Conservation (phyloP, 2,797 vertebrate species). For the Meda fulgida region DNA sequence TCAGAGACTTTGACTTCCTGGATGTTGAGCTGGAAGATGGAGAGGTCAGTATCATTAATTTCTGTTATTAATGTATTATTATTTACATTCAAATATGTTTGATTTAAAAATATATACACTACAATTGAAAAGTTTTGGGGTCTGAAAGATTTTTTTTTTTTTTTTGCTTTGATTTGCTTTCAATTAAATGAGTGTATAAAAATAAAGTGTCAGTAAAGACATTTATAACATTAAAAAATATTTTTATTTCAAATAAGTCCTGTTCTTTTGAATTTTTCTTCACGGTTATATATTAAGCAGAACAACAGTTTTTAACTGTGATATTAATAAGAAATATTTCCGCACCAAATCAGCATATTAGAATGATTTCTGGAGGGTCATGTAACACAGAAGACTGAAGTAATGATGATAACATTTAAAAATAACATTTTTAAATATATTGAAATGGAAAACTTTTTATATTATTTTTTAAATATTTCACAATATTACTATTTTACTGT, state of each 20-base stretch:
- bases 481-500: not conserved
- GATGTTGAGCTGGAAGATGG: conserved; percentile 98
- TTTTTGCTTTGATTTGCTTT: not conserved
- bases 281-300: too few relatives aligned
- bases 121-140: not conserved
- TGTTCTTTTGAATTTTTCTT: not conserved
- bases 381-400: too few relatives aligned
- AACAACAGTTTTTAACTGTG: too few relatives aligned
- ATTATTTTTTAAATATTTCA: too few relatives aligned
- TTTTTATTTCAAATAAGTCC: not conserved
- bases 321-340: too few relatives aligned
- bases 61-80: not conserved
- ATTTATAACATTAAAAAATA: not conserved
- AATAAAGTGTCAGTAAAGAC: not conserved
- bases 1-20: conserved; percentile 98
- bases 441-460: too few relatives aligned
- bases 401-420: not conserved
- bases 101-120: not conserved
- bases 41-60: conserved; percentile 81
- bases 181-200: too few relatives aligned
- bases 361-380: too few relatives aligned
- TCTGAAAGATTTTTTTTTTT: too few relatives aligned
- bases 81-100: not conserved
- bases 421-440: not conserved
- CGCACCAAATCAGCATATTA: too few relatives aligned